Conservation (phyloP, 2,888 invertebrate species). For the Trissolcus japonicus region DNA sequence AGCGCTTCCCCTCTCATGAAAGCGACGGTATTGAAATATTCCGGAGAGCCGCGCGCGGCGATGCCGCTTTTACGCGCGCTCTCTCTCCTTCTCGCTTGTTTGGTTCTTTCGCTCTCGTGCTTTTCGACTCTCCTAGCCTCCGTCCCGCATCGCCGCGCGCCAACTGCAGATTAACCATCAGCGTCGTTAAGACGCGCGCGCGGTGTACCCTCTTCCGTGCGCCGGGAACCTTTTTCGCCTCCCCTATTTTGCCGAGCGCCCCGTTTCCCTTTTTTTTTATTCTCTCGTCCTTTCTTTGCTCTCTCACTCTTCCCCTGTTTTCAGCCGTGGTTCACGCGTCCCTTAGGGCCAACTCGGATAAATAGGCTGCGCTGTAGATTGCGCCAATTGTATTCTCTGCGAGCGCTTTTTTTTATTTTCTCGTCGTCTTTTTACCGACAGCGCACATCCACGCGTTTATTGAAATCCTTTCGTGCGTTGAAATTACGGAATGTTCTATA, state of each 20-base stretch:
- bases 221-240: conserved; percentile 34
- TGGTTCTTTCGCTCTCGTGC: conserved; percentile 25
- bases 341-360: conserved; percentile 29
- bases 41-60: conserved; percentile 67
- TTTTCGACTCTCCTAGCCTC: conserved; percentile 34
- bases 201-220: conserved; percentile 36
- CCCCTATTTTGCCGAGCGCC: conserved; percentile 8
- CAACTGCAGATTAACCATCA: conserved; percentile 37
- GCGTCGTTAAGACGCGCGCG: conserved; percentile 32
- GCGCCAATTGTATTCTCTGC: conserved; percentile 19
- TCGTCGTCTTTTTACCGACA: not conserved
- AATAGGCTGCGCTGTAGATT: conserved; percentile 3
- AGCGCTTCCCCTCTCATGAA: conserved; percentile 56
- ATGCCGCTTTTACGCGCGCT: conserved; percentile 67
- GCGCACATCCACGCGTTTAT: not conserved
- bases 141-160: conserved; percentile 26
- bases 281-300: conserved; percentile 9
- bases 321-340: conserved; percentile 8
- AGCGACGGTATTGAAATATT: conserved; percentile 69
- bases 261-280: conserved; percentile 16
- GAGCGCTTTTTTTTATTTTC: not conserved
- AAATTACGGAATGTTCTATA: conserved; percentile 13
- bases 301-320: conserved; percentile 14
- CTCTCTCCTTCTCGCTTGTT: conserved; percentile 46
- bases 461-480: conserved; percentile 20